Conservation (phyloP, 2,888 invertebrate genomes). For the Neoaliturus tenellus region DNA sequence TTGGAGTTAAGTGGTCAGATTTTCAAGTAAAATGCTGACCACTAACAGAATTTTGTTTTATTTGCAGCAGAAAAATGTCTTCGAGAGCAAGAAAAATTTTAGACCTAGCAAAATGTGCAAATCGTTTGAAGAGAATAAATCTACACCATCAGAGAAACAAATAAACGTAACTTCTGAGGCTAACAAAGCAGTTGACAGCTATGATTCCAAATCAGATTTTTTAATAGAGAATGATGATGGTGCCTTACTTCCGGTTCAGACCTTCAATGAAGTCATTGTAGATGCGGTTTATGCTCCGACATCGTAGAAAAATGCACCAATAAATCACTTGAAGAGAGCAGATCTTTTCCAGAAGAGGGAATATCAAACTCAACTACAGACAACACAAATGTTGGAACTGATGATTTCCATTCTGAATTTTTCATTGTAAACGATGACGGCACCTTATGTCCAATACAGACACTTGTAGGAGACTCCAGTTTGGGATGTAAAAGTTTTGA, state of each 20-base stretch:
- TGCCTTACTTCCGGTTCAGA: too few species aligned
- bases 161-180: too few species aligned
- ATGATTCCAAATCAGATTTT: too few species aligned
- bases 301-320: too few species aligned
- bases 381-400: neutral
- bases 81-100: conserved; percentile 40
- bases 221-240: too few species aligned
- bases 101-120: conserved; percentile 15
- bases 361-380: neutral
- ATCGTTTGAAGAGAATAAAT: neutral
- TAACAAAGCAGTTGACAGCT: too few species aligned
- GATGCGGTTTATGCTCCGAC: too few species aligned
- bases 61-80: conserved; percentile 43
- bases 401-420: neutral
- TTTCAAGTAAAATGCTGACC: conserved; percentile 12
- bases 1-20: conserved; percentile 27
- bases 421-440: conserved; percentile 17
- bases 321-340: too few species aligned
- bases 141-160: neutral
- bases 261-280: too few species aligned
- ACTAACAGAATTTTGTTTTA: conserved; percentile 19
- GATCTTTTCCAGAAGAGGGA: neutral
- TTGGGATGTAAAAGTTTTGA: neutral
- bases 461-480: neutral
- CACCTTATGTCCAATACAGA: neutral